phyloP scores from a whole-genome alignment of 1,140 invertebrate species.

The Heliconius hermathena region DNA sequence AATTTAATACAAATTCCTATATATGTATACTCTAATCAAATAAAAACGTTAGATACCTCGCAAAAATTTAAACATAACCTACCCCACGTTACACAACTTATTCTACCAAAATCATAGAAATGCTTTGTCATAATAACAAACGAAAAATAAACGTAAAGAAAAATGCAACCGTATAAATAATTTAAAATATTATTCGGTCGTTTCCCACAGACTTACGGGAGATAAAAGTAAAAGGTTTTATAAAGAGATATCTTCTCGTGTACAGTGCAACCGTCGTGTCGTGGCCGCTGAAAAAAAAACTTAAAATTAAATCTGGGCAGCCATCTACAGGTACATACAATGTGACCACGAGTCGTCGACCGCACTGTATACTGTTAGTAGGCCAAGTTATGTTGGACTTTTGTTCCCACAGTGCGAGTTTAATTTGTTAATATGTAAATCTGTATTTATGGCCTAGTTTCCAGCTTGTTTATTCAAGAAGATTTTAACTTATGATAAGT shows the following conservation, averaged over 20 bases:
- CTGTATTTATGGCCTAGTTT: constrained; percentile 24
- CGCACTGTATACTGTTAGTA: neutral
- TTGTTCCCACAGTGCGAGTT: constrained; percentile 33
- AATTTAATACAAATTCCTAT: neutral
- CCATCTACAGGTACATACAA: too few species aligned
- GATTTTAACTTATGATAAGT: constrained; percentile 6
- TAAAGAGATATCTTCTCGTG: constrained; percentile 26
- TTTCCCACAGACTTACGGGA: constrained; percentile 22
- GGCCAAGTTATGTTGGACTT: constrained; percentile 18
- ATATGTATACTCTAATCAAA: neutral
- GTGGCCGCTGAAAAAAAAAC: too few species aligned
- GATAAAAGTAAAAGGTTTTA: constrained; percentile 32
- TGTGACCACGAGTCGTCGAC: too few species aligned
- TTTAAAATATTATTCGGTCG: constrained; percentile 16
- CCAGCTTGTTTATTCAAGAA: constrained; percentile 5
- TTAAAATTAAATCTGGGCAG: too few species aligned
- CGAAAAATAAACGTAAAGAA: neutral
- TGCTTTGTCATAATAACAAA: neutral
- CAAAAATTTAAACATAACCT: neutral
- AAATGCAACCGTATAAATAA: constrained; percentile 2
- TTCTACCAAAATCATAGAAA: neutral
- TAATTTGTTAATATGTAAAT: constrained; percentile 31
- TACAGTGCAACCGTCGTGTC: neutral
- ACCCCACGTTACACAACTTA: neutral
- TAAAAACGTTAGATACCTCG: neutral